Evolutionary conservation across 2,113 vertebrate genomes (phyloP), one percentile per base, ranked within the genome.

Genomic region (Hippolais icterina): DNA sequence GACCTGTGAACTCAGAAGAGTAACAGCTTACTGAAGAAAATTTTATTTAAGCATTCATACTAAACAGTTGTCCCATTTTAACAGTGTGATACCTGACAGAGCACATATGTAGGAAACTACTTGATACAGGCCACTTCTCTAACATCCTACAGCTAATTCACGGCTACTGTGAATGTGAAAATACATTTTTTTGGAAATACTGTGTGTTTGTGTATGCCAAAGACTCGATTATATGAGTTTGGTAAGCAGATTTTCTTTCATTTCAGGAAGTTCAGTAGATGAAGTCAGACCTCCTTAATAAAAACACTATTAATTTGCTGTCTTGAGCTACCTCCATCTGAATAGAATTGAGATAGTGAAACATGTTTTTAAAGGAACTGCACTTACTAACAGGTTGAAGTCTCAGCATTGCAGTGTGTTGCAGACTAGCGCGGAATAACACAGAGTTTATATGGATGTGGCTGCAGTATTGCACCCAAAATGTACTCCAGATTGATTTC

Each of bases 391-490:
- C 27, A 52, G 39, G 3, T 24, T n/a, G 14, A 42, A 75, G 24
- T 41, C 11, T 64, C 18, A 50, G 44, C 31, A 20, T 3, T 61
- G 25, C 47, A 18, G 33, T 6, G 4, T 39, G 42, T 53, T 31
- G 37, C 69, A 87, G 64, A 35, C 46, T 93, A 92, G 17, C 12
- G 69, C 70, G 95, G 89, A 47, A 91, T 37, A 44, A 93, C 96
- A 10, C 83, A 89, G 70, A 98, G 94, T 23, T 97, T 20, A 25
- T 97, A 98, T 3, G 94, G 93, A 29, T 96, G 75, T 22, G 97
- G 97, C 81, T 97, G 92, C 83, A 96, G 47, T 22, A 86, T 96
- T 18, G 95, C 83, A 39, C 96, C 94, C 50, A 89, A 82, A 68
- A 95, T 27, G 3, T 94, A 94, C 12, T 96, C 64, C 20, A 83